These are phyloP conservation scores for Notarius lentiginosus DNA, from an alignment of 2,113 vertebrate species.

Conservation along the genomic window DNA sequence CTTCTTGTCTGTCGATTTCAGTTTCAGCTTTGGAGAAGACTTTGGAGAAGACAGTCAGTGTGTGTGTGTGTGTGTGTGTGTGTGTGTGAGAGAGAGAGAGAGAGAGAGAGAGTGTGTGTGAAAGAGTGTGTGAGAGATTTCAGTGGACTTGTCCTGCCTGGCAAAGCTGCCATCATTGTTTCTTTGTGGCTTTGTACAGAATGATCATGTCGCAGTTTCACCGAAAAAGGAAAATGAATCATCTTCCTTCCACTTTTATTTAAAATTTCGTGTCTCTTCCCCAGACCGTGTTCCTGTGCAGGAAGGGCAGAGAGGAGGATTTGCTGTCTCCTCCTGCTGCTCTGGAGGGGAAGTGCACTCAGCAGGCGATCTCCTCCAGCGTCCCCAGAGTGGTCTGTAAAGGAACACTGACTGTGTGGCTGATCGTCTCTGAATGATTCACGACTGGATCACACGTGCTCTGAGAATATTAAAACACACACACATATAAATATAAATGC, in stretches of 20 bases:
- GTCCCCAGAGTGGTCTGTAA: conserved; percentile 91
- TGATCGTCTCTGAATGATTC: conserved; percentile 94
- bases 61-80: conserved; percentile 37
- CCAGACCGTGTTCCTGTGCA: conserved; percentile 36
- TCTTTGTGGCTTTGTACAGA: conserved; percentile 30
- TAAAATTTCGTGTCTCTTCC: neutral
- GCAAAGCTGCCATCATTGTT: conserved; percentile 22
- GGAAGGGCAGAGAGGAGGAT: conserved; percentile 58
- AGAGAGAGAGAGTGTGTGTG: conserved; percentile 8
- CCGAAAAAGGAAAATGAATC: neutral
- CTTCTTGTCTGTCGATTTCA: neutral
- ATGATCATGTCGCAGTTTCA: conserved; percentile 19
- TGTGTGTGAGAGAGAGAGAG: conserved; percentile 33
- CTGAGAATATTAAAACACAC: conserved; percentile 64
- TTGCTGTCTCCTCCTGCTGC: conserved; percentile 51
- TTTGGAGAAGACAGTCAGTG: conserved; percentile 14
- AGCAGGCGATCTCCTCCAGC: conserved; percentile 96
- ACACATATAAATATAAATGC: neutral
- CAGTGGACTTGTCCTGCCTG: neutral
- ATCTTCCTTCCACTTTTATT: neutral
- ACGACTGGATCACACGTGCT: conserved; percentile 92
- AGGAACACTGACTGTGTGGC: conserved; percentile 94
- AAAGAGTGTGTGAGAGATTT: conserved; percentile 8
- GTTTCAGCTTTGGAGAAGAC: conserved; percentile 21
- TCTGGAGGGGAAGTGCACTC: conserved; percentile 66